phyloP scores from a whole-genome alignment of 2,797 vertebrate species.

The Hapalemur alaotrensis region DNA sequence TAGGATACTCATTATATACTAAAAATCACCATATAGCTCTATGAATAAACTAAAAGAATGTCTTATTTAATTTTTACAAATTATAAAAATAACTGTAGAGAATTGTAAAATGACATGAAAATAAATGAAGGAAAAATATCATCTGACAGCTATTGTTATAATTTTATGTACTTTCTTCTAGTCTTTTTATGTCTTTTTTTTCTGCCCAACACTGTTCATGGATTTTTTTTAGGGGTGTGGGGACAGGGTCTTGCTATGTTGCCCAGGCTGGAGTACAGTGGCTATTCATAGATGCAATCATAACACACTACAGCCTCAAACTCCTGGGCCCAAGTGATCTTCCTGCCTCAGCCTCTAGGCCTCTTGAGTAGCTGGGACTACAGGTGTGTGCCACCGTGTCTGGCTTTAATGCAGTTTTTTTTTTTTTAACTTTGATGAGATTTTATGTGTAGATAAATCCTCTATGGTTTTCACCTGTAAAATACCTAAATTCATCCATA shows the following conservation, averaged over 20 bases:
- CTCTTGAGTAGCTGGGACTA: too few relatives aligned
- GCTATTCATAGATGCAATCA: too few relatives aligned
- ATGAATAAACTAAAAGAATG: background rate
- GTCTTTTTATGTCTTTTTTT: background rate
- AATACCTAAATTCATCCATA: background rate
- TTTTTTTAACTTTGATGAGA: background rate
- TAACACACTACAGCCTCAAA: too few relatives aligned
- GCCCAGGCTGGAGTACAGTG: background rate
- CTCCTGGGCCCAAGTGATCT: too few relatives aligned
- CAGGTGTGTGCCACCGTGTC: too few relatives aligned
- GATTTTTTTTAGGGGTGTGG: too few relatives aligned
- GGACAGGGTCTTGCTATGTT: background rate
- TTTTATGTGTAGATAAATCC: background rate
- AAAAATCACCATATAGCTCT: background rate
- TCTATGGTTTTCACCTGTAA: background rate
- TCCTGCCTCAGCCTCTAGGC: too few relatives aligned
- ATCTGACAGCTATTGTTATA: too few relatives aligned
- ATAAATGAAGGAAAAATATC: background rate
- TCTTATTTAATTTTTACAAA: background rate
- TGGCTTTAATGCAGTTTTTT: background rate
- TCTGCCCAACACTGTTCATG: too few relatives aligned
- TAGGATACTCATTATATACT: background rate
- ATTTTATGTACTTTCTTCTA: background rate
- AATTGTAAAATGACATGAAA: background rate
- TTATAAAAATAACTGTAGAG: background rate